Evolutionary conservation across 2,113 vertebrate genomes (phyloP).

Genomic region (Nesospiza acunhae): DNA sequence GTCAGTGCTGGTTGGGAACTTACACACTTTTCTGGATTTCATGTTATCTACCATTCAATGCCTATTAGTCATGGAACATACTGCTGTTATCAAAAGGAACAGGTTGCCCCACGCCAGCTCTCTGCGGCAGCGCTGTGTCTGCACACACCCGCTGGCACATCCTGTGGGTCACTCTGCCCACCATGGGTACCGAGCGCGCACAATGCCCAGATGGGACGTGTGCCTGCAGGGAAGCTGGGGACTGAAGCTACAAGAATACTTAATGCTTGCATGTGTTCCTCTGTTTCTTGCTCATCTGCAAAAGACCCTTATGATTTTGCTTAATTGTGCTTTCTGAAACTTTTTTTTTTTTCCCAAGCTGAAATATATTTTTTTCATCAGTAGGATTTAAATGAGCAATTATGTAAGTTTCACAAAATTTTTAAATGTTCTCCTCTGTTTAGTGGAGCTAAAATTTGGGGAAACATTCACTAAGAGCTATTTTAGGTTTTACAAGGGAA

Average conservation of each 20-base stretch:
- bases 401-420: not conserved
- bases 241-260: not conserved
- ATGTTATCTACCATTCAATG: not conserved
- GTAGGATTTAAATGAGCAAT: not conserved
- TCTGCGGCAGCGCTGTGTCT: not conserved
- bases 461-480: not conserved
- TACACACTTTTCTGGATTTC: not conserved
- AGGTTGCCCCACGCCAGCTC: not conserved
- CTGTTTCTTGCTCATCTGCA: not conserved
- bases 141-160: not conserved
- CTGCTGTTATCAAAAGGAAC: not conserved
- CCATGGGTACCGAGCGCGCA: fast-evolving
- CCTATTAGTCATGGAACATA: not conserved
- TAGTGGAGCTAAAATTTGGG: not conserved
- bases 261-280: not conserved
- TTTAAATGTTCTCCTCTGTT: not conserved
- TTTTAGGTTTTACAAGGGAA: not conserved
- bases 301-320: not conserved
- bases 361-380: not conserved
- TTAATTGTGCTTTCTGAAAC: not conserved
- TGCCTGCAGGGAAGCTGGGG: not conserved
- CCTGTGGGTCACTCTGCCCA: not conserved
- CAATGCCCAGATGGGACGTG: constrained; percentile 28
- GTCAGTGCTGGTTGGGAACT: not conserved
- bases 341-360: not conserved